phyloP scores from a whole-genome alignment of 2,797 vertebrate species.

The Cetoscarus ocellatus region DNA sequence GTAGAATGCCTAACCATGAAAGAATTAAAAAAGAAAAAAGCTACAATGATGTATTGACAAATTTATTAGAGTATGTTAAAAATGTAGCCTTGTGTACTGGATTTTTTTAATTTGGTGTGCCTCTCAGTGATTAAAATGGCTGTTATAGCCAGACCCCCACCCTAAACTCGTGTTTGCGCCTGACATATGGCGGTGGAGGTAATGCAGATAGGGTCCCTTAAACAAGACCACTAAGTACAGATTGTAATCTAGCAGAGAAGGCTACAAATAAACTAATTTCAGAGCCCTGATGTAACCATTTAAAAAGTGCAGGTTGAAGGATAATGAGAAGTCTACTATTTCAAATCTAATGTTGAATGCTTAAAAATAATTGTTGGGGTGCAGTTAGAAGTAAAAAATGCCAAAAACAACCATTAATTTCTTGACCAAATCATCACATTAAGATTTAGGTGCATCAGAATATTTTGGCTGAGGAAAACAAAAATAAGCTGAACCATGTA shows the following conservation, averaged over 20 bases:
- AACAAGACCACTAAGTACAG: constrained; percentile 58
- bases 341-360: too few species aligned
- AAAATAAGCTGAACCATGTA: too few species aligned
- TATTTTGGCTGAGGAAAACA: too few species aligned
- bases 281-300: constrained; percentile 44
- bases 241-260: constrained; percentile 60
- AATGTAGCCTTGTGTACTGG: constrained; percentile 53
- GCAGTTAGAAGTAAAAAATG: too few species aligned
- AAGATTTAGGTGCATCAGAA: too few species aligned
- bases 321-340: neutral
- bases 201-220: constrained; percentile 69
- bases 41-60: too few species aligned
- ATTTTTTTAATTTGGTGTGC: constrained; percentile 35
- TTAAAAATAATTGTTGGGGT: too few species aligned
- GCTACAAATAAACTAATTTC: constrained; percentile 55
- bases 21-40: neutral
- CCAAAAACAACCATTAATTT: too few species aligned
- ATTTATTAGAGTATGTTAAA: too few species aligned
- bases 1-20: neutral
- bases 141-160: constrained; percentile 58
- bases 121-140: constrained; percentile 66
- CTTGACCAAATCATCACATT: too few species aligned
- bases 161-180: constrained; percentile 57
- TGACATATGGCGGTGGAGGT: constrained; percentile 74
- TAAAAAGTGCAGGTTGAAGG: constrained; percentile 5